Evolutionary conservation across 1,140 invertebrate species (phyloP), one percentile per base, ranked within the genome.

Genomic region (Ceratosolen fusciceps): DNA sequence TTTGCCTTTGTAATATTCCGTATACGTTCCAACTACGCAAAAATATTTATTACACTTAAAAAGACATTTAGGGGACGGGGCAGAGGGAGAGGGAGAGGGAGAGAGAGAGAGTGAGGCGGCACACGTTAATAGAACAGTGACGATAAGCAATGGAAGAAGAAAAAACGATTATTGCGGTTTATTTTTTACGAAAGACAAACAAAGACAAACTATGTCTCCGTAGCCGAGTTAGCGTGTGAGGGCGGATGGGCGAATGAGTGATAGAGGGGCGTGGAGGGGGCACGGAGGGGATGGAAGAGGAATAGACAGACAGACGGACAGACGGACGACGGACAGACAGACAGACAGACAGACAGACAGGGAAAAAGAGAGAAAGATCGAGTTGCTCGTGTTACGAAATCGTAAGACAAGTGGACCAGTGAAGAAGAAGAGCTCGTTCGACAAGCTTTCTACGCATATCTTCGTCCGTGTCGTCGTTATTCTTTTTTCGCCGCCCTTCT

Each of bases 301-400:
- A 74, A n/a, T n/a, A n/a, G n/a, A n/a, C n/a, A n/a, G n/a, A n/a
- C n/a, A 76, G 67, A 80, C 60, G 2, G 31, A n/a, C 1, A n/a
- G 58, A 58, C 2, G 60, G 60, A 62, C 49, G 34, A 26, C 26
- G 68, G 34, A 26, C 19, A 19, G 29, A 3, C 70, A 62, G 56
- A 58, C 67, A 74, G 77, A 43, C 5, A 43, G 39, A 10, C 1
- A 56, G 26, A 19, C 24, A 75, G 54, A 21, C 24, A 21, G 79
- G 60, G 71, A 76, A 67, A 80, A 56, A n/a, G 31, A n/a, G 5
- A 49, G 62, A 77, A 65, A 76, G 77, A 67, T 75, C 78, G 68
- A 79, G 71, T 80, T 81, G 79, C 82, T 84, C 76, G 83, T 84
- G 79, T 87, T 87, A 87, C 85, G 85, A 87, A 87, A 87, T 84